Evolutionary conservation across 2,888 invertebrate species (phyloP).

Genomic region (Unio delphinus): DNA sequence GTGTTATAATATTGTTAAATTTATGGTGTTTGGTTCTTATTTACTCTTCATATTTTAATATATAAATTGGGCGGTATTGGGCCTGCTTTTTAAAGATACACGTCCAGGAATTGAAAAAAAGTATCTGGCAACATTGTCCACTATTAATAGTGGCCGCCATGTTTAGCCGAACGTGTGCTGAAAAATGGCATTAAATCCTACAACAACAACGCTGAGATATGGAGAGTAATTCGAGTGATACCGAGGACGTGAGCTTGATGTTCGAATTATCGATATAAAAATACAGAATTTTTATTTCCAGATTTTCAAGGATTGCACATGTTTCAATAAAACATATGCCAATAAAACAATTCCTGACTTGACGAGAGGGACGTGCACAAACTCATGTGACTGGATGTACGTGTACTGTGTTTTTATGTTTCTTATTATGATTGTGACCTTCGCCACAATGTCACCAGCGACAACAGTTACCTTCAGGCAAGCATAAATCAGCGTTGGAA

Average conservation of each 20-base stretch:
- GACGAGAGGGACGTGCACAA: constrained; percentile 31
- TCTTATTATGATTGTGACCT: constrained; percentile 44
- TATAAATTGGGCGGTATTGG: too few relatives aligned
- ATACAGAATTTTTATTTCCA: constrained; percentile 1
- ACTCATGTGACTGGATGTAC: constrained; percentile 36
- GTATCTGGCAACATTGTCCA: too few relatives aligned
- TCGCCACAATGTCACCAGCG: constrained; percentile 43
- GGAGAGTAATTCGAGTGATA: not conserved
- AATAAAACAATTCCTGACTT: constrained; percentile 3
- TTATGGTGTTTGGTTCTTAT: too few relatives aligned
- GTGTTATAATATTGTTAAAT: too few relatives aligned
- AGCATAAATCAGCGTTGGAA: not conserved
- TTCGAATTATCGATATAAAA: not conserved
- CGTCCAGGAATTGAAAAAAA: too few relatives aligned
- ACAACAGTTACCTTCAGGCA: constrained; percentile 43
- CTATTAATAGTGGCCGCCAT: too few relatives aligned
- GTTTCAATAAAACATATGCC: too few relatives aligned
- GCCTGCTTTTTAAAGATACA: too few relatives aligned
- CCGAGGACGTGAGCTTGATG: not conserved
- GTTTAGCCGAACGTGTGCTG: too few relatives aligned
- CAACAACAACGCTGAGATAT: too few relatives aligned
- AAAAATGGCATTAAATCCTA: too few relatives aligned
- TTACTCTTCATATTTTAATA: too few relatives aligned
- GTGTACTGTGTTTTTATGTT: constrained; percentile 38
- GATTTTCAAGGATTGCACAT: not conserved